Percentiles rank a stretch among this genome's conserved stretches.
Conservation (phyloP, 2,113 vertebrate species). For the Sinocyclocheilus maitianheensis region DNA sequence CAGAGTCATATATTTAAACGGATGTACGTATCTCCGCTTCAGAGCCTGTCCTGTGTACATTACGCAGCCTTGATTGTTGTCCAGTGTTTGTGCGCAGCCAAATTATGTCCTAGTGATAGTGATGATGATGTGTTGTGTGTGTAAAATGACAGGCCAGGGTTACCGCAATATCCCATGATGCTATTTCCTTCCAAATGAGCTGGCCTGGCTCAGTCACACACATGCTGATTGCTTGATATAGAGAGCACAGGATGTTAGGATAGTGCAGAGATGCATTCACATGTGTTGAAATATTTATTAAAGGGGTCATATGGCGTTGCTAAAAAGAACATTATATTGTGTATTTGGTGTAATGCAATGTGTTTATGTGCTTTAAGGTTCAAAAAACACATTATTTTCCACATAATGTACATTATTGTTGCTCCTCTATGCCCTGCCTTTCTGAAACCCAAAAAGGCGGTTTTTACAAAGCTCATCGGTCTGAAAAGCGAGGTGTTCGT, state of each 20-base stretch:
- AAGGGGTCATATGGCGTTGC: too few species aligned
- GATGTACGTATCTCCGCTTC: slow-evolving; percentile 34
- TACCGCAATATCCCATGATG: slow-evolving; percentile 10
- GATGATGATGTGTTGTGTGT: slow-evolving; percentile 20
- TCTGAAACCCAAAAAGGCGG: too few species aligned
- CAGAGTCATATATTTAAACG: slow-evolving; percentile 26
- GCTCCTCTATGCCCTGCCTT: too few species aligned
- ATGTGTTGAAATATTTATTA: background rate
- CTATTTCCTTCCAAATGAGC: slow-evolving; percentile 3
- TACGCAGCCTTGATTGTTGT: slow-evolving; percentile 44
- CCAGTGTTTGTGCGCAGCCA: slow-evolving; percentile 9
- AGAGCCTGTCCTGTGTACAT: slow-evolving; percentile 39
- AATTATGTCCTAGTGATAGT: background rate
- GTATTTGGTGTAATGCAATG: too few species aligned
- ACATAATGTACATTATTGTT: too few species aligned
- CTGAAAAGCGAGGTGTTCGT: too few species aligned
- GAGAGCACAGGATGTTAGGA: background rate
- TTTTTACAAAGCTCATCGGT: too few species aligned
- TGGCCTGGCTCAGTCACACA: slow-evolving; percentile 36
- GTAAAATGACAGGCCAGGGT: slow-evolving; percentile 37
- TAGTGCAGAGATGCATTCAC: background rate
- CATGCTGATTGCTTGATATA: background rate
- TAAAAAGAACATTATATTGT: too few species aligned
- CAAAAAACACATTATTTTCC: too few species aligned
- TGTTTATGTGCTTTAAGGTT: too few species aligned